These are phyloP conservation scores for Apotomis turbidana DNA, from an alignment of 2,888 invertebrate genomes.

Conservation along the genomic window DNA sequence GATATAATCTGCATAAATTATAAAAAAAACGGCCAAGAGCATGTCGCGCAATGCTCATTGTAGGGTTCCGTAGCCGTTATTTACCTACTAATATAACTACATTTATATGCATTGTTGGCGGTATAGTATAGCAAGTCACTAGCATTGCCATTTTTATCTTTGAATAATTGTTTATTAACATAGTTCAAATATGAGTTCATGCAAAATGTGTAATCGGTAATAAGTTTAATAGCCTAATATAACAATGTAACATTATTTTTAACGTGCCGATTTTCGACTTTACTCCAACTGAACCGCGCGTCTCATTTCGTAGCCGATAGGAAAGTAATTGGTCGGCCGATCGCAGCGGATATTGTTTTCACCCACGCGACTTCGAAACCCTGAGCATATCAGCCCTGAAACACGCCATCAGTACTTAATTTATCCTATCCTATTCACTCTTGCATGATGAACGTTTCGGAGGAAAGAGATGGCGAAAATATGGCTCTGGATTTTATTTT, in stretches of 20 bases:
- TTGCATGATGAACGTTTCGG: background rate
- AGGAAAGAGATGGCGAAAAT: background rate
- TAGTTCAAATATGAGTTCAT: too few species aligned
- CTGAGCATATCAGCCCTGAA: background rate
- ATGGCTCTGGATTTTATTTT: background rate
- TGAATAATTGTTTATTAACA: too few species aligned
- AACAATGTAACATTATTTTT: background rate
- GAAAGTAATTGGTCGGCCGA: constrained; percentile 55
- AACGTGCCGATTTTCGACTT: background rate
- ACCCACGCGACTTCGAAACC: constrained; percentile 59
- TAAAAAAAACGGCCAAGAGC: too few species aligned
- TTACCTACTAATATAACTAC: too few species aligned
- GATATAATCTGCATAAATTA: too few species aligned
- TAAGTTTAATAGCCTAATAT: background rate
- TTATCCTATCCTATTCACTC: constrained; percentile 6
- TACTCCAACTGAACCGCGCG: background rate
- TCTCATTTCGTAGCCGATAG: constrained; percentile 28
- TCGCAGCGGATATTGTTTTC: constrained; percentile 63
- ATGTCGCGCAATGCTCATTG: too few species aligned
- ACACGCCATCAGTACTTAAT: constrained; percentile 3
- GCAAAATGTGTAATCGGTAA: too few species aligned
- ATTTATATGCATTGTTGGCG: too few species aligned
- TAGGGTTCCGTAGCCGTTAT: too few species aligned
- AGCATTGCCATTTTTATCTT: too few species aligned
- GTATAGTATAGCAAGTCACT: too few species aligned